These are phyloP conservation scores for Amphiprion percula DNA, from an alignment of 2,113 vertebrate species.

Conservation along the genomic window DNA sequence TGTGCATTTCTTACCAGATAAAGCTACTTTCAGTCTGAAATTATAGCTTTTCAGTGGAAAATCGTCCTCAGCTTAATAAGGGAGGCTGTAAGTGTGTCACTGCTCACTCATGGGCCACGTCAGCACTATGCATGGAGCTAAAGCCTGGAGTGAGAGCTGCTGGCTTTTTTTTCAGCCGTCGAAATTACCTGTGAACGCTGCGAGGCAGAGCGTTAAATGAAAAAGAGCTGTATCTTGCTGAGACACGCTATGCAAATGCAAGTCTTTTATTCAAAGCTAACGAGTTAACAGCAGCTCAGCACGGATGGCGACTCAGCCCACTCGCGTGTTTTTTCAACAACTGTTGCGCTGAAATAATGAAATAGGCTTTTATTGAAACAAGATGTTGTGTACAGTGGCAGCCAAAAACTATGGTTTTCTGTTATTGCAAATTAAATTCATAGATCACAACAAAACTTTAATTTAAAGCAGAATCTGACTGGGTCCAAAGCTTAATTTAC, in stretches of 20 bases:
- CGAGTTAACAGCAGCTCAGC: not conserved
- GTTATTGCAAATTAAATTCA: not conserved
- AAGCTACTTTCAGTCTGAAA: not conserved
- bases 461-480: no score
- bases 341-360: not conserved
- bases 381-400: not conserved
- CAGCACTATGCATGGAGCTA: not conserved
- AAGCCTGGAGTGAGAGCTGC: not conserved
- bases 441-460: not conserved
- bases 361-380: not conserved
- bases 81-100: not conserved
- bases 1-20: rapidly evolving
- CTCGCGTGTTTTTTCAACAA: not conserved
- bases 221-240: not conserved
- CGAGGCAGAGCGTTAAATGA: not conserved
- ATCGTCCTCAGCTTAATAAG: not conserved
- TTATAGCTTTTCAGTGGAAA: not conserved
- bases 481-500: no score
- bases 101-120: not conserved
- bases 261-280: not conserved
- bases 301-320: not conserved
- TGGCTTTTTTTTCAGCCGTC: not conserved
- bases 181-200: constrained; percentile 5
- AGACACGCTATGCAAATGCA: not conserved
- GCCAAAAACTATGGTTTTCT: not conserved